These are phyloP conservation scores for Periplaneta americana DNA, from an alignment of 1,140 invertebrate genomes.

Conservation along the genomic window DNA sequence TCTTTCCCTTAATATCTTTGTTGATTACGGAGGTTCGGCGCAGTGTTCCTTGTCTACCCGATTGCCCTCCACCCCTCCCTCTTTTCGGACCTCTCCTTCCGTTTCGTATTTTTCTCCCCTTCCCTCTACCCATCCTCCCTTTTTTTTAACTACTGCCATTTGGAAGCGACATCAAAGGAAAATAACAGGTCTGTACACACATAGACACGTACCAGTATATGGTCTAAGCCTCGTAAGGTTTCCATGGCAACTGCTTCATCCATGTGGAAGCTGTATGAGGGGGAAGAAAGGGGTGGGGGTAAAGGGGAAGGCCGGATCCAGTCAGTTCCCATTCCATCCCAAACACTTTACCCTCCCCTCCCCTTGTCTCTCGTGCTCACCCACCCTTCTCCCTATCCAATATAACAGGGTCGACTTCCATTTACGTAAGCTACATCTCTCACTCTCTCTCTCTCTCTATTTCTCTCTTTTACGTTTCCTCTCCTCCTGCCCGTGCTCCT, in stretches of 20 bases:
- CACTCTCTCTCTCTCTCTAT: background rate
- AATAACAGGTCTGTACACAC: background rate
- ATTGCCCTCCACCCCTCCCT: too few species aligned
- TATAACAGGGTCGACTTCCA: background rate
- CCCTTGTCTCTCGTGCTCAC: background rate
- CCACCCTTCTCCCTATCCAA: background rate
- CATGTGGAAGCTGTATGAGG: background rate
- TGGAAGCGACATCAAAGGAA: background rate
- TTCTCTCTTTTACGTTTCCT: too few species aligned
- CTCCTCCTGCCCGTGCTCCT: background rate
- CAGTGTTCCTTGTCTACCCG: background rate
- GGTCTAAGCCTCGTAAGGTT: background rate
- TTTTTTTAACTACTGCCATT: background rate
- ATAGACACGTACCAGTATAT: background rate
- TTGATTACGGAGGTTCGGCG: background rate
- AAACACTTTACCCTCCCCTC: background rate
- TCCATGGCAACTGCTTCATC: background rate
- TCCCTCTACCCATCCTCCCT: background rate
- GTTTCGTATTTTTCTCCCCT: background rate
- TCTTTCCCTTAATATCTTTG: background rate
- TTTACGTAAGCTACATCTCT: background rate
- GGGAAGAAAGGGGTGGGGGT: background rate
- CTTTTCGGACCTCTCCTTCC: background rate
- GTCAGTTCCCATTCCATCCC: background rate
- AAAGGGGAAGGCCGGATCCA: background rate